Conservation (phyloP, 2,797 vertebrate species). For the Diplodus sargus region DNA sequence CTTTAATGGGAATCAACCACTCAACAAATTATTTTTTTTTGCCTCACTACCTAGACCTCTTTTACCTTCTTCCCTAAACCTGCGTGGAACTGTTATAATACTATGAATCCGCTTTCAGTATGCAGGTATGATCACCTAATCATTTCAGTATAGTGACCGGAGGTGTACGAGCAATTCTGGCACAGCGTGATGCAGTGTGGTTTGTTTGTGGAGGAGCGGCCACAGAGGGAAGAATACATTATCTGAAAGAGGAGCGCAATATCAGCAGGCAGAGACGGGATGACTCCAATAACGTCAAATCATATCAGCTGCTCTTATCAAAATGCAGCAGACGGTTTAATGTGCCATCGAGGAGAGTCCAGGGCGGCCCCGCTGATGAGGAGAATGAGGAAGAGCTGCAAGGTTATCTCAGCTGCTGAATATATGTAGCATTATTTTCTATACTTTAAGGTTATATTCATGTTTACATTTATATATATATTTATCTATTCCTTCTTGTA, state of each 20-base stretch:
- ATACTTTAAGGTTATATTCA: no score
- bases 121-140: conserved; percentile 21
- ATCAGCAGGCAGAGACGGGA: conserved; percentile 9
- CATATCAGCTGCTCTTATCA: conserved; percentile 8
- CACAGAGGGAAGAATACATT: conserved; percentile 9
- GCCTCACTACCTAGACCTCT: not conserved
- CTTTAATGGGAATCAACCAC: not conserved
- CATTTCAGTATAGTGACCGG: not conserved
- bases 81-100: not conserved
- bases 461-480: no score
- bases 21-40: not conserved
- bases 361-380: not conserved
- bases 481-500: no score
- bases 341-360: not conserved
- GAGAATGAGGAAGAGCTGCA: not conserved
- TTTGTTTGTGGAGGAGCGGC: not conserved
- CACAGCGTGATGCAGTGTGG: conserved; percentile 6
- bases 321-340: conserved; percentile 13
- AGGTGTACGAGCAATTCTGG: not conserved
- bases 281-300: conserved; percentile 21
- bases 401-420: no score
- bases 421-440: no score
- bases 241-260: conserved; percentile 5
- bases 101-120: not conserved
- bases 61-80: conserved; percentile 9